Evolutionary conservation across 2,113 vertebrate species (phyloP).

Genomic region (Prionailurus bengalensis): DNA sequence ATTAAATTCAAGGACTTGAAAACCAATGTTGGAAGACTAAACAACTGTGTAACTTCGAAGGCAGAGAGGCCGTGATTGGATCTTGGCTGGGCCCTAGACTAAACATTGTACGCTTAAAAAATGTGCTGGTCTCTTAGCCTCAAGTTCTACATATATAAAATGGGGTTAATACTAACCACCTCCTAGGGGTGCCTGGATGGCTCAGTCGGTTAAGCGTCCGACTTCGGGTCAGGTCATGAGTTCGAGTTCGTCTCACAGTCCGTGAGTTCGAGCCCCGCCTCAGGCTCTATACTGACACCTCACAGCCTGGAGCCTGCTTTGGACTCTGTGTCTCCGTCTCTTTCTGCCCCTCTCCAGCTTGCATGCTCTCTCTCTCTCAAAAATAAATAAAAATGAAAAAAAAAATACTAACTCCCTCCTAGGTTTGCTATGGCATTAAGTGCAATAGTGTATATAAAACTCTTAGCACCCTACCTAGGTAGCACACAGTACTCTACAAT

Average conservation of each 20-base stretch:
- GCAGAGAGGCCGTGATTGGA: neutral
- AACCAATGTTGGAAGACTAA: neutral
- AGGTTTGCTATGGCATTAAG: neutral
- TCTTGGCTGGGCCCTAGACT: neutral
- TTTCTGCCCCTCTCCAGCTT: too few relatives aligned
- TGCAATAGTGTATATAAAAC: neutral
- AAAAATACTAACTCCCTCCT: neutral
- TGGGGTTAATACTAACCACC: neutral
- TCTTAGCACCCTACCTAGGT: neutral
- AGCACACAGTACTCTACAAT: neutral
- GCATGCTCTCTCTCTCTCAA: too few relatives aligned
- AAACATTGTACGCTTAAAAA: neutral
- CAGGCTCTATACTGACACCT: too few relatives aligned
- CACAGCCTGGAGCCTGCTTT: too few relatives aligned
- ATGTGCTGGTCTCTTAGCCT: neutral
- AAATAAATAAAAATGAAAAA: too few relatives aligned
- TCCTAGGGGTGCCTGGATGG: too few relatives aligned
- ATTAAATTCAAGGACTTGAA: conserved; percentile 42
- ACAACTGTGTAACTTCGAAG: neutral
- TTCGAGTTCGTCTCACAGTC: too few relatives aligned
- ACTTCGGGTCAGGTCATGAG: too few relatives aligned
- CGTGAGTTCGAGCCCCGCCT: too few relatives aligned
- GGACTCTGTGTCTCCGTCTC: too few relatives aligned
- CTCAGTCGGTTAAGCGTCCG: too few relatives aligned
- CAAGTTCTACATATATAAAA: neutral